These are phyloP conservation scores for Petrosia ficiformis DNA, from an alignment of 37 sponge, comb jelly and placozoan species.

Conservation along the genomic window DNA sequence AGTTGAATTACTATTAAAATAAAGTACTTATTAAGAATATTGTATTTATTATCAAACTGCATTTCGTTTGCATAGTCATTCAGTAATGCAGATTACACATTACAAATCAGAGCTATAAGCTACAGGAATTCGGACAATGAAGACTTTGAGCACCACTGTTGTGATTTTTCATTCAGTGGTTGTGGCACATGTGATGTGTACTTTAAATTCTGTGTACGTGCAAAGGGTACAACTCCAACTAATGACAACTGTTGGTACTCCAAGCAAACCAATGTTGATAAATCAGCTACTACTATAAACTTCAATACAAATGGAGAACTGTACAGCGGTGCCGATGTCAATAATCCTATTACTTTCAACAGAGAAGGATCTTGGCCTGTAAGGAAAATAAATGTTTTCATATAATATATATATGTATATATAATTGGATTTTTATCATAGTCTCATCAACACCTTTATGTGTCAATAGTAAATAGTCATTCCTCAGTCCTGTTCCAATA, in stretches of 20 bases:
- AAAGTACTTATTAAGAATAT: too few relatives aligned
- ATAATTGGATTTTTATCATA: too few relatives aligned
- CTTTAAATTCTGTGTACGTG: conserved; percentile 36
- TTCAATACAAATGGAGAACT: neutral
- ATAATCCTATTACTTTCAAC: conserved; percentile 22
- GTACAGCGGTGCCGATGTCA: neutral
- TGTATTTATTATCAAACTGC: too few relatives aligned
- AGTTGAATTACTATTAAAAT: neutral
- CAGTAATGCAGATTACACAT: neutral
- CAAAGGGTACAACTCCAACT: neutral
- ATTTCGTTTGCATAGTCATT: too few relatives aligned
- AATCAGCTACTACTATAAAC: neutral
- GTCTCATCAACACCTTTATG: too few relatives aligned
- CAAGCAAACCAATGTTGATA: neutral
- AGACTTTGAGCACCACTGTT: neutral
- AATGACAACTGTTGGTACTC: conserved; percentile 13
- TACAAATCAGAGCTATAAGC: neutral
- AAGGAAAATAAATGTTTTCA: neutral
- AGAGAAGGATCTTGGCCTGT: conserved; percentile 32
- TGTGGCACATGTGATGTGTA: conserved; percentile 23
- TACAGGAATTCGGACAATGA: neutral
- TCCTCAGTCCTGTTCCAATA: too few relatives aligned
- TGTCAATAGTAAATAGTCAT: too few relatives aligned
- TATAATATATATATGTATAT: neutral
- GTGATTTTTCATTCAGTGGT: neutral